Evolutionary conservation across 2,797 vertebrate species (phyloP).

Genomic region (Sebastes cheni): DNA sequence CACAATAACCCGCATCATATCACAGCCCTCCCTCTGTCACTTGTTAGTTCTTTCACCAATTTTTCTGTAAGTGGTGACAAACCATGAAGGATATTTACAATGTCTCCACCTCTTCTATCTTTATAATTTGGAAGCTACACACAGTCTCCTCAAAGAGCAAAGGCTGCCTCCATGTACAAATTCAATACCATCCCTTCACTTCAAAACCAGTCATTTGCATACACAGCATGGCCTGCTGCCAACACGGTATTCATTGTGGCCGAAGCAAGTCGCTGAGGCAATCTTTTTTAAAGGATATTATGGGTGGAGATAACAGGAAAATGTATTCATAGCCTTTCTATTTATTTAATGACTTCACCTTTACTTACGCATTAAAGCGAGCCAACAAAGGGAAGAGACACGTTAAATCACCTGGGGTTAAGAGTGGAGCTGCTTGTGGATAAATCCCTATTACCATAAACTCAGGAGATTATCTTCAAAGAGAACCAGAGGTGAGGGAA

Average conservation of each 20-base stretch:
- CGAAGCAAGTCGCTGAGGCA: slow-evolving; percentile 17
- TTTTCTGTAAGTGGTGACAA: background rate
- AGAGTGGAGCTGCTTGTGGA: slow-evolving; percentile 33
- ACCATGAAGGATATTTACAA: background rate
- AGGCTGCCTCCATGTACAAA: background rate
- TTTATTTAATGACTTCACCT: slow-evolving; percentile 46
- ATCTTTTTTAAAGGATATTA: slow-evolving; percentile 26
- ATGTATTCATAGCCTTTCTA: slow-evolving; percentile 62
- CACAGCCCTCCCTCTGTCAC: background rate
- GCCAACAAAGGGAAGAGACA: slow-evolving; percentile 24
- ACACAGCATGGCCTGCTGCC: slow-evolving; percentile 3
- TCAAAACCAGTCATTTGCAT: slow-evolving; percentile 42
- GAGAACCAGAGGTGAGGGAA: slow-evolving; percentile 18
- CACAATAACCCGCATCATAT: background rate
- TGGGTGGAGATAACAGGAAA: slow-evolving; percentile 30
- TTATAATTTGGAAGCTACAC: background rate
- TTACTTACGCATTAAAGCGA: slow-evolving; percentile 24
- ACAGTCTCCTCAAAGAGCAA: background rate
- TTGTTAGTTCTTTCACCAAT: background rate
- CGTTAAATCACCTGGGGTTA: slow-evolving; percentile 26
- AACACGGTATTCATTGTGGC: slow-evolving; percentile 4
- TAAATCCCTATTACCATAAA: slow-evolving; percentile 31
- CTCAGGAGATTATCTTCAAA: slow-evolving; percentile 49
- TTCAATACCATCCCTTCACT: background rate
- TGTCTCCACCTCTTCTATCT: background rate